Base-by-base conservation (phyloP, 35 echinoderm and acorn worm genomes). In the Anneissia japonica region DNA sequence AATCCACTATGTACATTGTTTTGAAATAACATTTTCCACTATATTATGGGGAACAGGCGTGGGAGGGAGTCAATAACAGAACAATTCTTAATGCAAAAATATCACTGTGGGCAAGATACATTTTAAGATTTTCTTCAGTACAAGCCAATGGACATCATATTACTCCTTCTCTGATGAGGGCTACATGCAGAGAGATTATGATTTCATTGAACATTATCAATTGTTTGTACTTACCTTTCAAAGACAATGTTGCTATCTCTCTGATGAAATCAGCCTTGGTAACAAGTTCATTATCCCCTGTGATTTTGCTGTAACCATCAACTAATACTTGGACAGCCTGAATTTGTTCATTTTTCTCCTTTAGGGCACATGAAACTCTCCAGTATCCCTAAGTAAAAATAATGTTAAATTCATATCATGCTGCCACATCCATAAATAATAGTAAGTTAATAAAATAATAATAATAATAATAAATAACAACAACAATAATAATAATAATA, bases 371-470 rank as follows among this genome's bases (percentile, higher is more conserved):
- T 19, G 77, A 77, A 34, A 64, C 78, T 38, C 86, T 41, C 76
- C 46, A 88, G 46, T 88, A 88, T 34, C 86, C 86, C 86, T 88
- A 26, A n/a, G n/a, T n/a, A n/a, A 9, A 64, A 64, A 64, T n/a
- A 64, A 64, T 64, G 40, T 14, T n/a, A n/a, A n/a, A n/a, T n/a
- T n/a, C n/a, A n/a, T n/a, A n/a, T n/a, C n/a, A n/a, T n/a, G n/a
- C n/a, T n/a, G n/a, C n/a, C n/a, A n/a, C n/a, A n/a, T n/a, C n/a
- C n/a, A n/a, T n/a, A n/a, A n/a, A n/a, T n/a, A n/a, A n/a, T n/a
- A n/a, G n/a, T n/a, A n/a, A n/a, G n/a, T n/a, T n/a, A n/a, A n/a
- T n/a, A n/a, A n/a, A n/a, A n/a, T n/a, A n/a, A n/a, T n/a, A n/a
- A n/a, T n/a, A n/a, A n/a, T n/a, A n/a, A n/a, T n/a, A n/a, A n/a